These are phyloP conservation scores for Molothrus aeneus DNA, from an alignment of 2,797 vertebrate species.

Conservation along the genomic window DNA sequence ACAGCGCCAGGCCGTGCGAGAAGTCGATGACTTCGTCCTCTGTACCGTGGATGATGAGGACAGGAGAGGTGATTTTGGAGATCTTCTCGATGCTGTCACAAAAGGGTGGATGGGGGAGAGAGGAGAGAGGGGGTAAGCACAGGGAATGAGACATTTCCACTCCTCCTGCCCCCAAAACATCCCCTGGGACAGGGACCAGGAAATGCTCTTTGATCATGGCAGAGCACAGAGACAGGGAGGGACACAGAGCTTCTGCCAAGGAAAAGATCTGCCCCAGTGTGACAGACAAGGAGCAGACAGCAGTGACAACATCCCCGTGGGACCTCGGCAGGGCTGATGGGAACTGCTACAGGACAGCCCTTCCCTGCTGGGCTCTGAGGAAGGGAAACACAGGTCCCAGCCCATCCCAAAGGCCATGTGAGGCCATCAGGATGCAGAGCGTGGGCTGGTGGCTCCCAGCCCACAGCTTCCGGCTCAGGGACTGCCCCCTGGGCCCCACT, in stretches of 20 bases:
- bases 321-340: not conserved
- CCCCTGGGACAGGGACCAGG: not conserved
- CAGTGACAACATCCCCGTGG: not conserved
- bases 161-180: not conserved
- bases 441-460: conserved; percentile 7
- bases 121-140: not conserved
- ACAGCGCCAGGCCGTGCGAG: conserved; percentile 95
- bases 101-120: not conserved
- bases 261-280: not conserved
- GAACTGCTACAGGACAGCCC: not conserved
- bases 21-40: conserved; percentile 99
- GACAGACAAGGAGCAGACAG: not conserved
- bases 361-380: accelerated
- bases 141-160: not conserved
- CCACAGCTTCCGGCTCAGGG: not conserved
- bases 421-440: not conserved
- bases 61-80: conserved; percentile 95
- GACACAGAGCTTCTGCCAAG: not conserved
- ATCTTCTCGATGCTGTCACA: conserved; percentile 96
- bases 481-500: not conserved
- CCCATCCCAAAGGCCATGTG: not conserved
- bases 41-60: conserved; percentile 97
- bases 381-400: not conserved
- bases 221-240: not conserved
- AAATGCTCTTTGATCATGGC: not conserved